Evolutionary conservation across 2,113 vertebrate species (phyloP), one percentile per base, ranked within the genome.

Genomic region (Deroptyus accipitrinus): DNA sequence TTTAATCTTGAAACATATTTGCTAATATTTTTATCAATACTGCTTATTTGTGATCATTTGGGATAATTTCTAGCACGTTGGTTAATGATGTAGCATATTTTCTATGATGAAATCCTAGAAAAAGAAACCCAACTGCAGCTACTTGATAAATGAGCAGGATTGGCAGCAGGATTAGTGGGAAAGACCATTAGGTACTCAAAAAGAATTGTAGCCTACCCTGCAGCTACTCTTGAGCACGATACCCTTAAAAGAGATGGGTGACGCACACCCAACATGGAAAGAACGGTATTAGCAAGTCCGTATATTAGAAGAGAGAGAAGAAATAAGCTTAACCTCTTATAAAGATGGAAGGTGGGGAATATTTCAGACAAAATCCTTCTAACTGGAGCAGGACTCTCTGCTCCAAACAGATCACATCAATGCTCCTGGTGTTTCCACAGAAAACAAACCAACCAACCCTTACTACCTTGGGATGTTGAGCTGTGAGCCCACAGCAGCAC

Each of bases 81-180:
- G 52, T 74, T 93, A 94, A 96, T 57, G 49, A 61, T 10, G 64
- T 64, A 83, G 82, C 17, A 1, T 31, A 86, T 75, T 93, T 90
- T 78, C 68, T 49, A 17, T 41, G 67, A 90, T 54, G 22, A 90
- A 93, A 90, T n/a, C 41, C 39, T 59, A 72, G 51, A 88, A 83
- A 55, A 81, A 90, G 80, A 92, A 90, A 90, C 13, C 28, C 37
- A 83, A 85, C 33, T 59, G 61, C 57, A 80, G 9, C 27, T 88
- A 48, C 51, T 54, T 68, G 42, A 78, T 42, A 92, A 88, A 93
- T 55, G 48, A 83, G 63, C 37, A 72, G 27, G 59, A 92, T 75
- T 7, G 1, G 59, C 81, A 87, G 46, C 66, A 75, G 69, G 41
- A 89, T 83, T 88, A 70, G 77, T 59, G 35, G 62, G 61, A 51